Evolutionary conservation across 2,888 invertebrate species (phyloP), one percentile per base, ranked within the genome.

Genomic region (Polyommatus icarus): DNA sequence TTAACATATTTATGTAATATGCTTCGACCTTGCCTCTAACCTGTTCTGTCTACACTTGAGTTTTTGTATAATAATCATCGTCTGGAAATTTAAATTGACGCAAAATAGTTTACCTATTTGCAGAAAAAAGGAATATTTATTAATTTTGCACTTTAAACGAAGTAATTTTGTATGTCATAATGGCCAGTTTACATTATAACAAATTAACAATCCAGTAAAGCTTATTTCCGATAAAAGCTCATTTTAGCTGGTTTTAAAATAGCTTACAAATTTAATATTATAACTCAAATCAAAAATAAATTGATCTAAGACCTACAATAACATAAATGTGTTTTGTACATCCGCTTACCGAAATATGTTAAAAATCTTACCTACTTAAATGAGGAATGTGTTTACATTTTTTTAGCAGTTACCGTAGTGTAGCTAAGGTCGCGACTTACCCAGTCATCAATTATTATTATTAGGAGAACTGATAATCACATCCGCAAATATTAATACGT

Each of bases 11-110:
- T 24, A 24, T 24, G 20, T 77, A 18, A 40, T 7, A 15, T 61
- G 18, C 50, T 71, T 71, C 15, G 32, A 50, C 71, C 24, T 71
- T 71, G 12, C 1, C n/a, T 40, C 20, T 61, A 67, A 67, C 29
- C 29, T 6, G 67, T 67, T 67, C 29, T 67, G 67, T 32, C 32
- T 32, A 67, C 29, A 32, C 18, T 67, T 18, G 15, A 32, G 29
- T 67, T 67, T 67, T 67, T 67, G 76, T 32, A 32, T 76, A 10
- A 32, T 59, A 57, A 46, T 46, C 20, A 20, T 46, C 24, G 20
- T 73, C 40, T 76, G 61, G 7, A 73, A 57, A 76, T 76, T 46
- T 3, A 4, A 78, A 54, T 46, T 73, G 24, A 32, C 15, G 29
- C 15, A 29, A 67, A 59, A 67, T 24, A 1, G 15, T 54, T 4